Evolutionary conservation across 2,797 vertebrate genomes (phyloP), one percentile per base, ranked within the genome.

Genomic region (Galagoides demidoff): DNA sequence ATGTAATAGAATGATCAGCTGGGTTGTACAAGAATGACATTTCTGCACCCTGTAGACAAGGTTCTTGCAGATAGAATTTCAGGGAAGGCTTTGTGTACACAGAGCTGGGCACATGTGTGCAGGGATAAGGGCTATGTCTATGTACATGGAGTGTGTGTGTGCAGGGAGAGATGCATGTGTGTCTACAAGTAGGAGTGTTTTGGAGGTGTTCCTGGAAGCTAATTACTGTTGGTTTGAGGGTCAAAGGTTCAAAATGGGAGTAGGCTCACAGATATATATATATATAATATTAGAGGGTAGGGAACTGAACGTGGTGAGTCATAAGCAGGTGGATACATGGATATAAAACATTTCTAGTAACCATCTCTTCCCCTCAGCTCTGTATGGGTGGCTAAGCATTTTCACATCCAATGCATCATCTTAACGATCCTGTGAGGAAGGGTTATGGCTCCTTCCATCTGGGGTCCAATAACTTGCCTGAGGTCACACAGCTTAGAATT

Each of bases 1-100:
- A 7, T 25, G 8, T 22, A 78, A 98, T 83, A 97, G 95, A 96
- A 88, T 90, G 94, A 97, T 97, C 97, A 98, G 92, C 92, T 81
- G 86, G 93, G 91, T 89, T 97, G 96, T 92, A 96, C 85, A 95
- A 96, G 95, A 97, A 97, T 97, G 97, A 97, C 90, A 96, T 88
- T 97, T 97, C 97, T 95, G 92, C 97, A 97, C 93, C 94, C 95
- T 96, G 84, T 96, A 96, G 37, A 79, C 31, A 86, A 34, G 20
- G 23, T 4, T 95, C 43, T n/a, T 64, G 29, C 39, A 95, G 94
- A 96, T 90, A 96, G 86, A 71, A 97, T 97, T 98, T 97, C 97
- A 97, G 97, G 96, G 95, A 27, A 89, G 45, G 3, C 4, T 61
- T 39, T 92, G 39, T 85, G 45, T 43, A 63, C 49, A 52, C 43